Evolutionary conservation across 2,797 vertebrate species (phyloP).

Genomic region (Cossypha polioptera): DNA sequence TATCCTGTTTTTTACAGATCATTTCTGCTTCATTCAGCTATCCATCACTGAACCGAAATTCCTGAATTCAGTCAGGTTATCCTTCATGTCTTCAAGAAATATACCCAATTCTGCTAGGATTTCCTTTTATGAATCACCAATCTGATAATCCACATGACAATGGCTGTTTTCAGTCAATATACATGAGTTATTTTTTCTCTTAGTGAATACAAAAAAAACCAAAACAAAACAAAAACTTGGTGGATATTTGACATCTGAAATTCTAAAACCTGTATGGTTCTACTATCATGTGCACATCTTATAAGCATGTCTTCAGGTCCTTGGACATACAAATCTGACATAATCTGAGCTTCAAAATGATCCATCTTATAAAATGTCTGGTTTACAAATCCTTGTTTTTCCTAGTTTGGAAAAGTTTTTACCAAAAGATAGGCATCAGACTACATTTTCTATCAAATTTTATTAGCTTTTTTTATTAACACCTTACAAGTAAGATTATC

Average conservation of each 20-base stretch:
- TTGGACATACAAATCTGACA: background rate
- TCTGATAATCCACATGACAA: background rate
- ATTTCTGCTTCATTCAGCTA: background rate
- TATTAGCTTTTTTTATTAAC: background rate
- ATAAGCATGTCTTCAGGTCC: background rate
- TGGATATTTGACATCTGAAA: background rate
- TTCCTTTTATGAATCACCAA: background rate
- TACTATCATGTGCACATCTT: background rate
- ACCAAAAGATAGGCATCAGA: background rate
- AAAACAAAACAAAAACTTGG: background rate
- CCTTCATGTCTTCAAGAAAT: background rate
- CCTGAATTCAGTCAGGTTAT: background rate
- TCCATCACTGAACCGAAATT: background rate
- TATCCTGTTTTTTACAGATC: background rate
- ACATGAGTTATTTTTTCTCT: background rate
- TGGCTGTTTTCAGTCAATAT: background rate
- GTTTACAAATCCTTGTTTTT: background rate
- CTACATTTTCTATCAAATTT: background rate
- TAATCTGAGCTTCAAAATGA: background rate
- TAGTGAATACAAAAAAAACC: constrained; percentile 25
- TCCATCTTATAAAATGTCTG: background rate
- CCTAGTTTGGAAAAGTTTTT: background rate
- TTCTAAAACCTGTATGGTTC: background rate
- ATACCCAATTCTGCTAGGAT: background rate
- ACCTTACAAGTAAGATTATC: background rate